phyloP scores from a whole-genome alignment of 1,140 invertebrate species.

The Mizuhopecten yessoensis region DNA sequence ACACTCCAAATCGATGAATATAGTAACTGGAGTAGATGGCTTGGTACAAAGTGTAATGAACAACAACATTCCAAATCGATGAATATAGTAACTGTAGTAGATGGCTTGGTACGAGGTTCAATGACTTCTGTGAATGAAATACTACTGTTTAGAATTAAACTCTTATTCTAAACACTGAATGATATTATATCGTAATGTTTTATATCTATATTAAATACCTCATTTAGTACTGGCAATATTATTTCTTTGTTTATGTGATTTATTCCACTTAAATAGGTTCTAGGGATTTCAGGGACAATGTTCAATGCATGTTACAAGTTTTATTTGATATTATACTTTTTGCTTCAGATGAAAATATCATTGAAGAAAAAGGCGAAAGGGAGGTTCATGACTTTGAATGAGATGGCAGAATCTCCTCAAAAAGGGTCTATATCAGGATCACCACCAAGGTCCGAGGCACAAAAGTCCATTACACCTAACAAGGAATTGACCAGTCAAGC shows the following conservation, averaged over 20 bases:
- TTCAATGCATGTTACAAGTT: not conserved
- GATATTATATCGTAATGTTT: not conserved
- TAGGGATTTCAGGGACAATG: not conserved
- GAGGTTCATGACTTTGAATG: constrained; percentile 52
- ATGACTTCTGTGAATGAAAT: too few species aligned
- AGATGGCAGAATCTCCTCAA: constrained; percentile 54
- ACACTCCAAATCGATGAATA: too few species aligned
- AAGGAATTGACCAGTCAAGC: too few species aligned
- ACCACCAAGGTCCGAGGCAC: not conserved
- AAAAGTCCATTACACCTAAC: constrained; percentile 21
- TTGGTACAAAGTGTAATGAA: too few species aligned
- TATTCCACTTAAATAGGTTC: not conserved
- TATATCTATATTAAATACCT: not conserved
- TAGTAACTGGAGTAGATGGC: too few species aligned
- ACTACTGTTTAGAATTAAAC: too few species aligned
- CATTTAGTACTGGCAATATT: not conserved
- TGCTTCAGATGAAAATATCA: constrained; percentile 57
- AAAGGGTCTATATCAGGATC: not conserved
- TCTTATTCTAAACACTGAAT: too few species aligned
- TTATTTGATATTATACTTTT: not conserved
- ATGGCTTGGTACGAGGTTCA: too few species aligned
- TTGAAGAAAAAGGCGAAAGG: constrained; percentile 55
- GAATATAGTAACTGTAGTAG: too few species aligned
- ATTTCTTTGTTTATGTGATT: not conserved
- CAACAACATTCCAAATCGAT: too few species aligned